Conservation (phyloP, 2,113 vertebrate species). For the Hippolais icterina region DNA sequence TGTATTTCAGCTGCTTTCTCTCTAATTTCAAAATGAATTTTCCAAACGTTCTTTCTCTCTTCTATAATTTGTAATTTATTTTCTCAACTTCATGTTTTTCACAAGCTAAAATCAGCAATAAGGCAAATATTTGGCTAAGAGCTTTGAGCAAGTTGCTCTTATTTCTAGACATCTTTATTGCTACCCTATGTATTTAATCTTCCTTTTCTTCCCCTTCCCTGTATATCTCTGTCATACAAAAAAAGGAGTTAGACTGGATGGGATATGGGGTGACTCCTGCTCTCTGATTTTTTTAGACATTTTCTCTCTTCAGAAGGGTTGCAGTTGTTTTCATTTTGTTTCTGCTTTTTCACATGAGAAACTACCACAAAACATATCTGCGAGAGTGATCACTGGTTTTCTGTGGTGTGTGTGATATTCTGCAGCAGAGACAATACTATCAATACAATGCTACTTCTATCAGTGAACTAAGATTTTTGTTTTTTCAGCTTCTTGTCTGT, state of each 20-base stretch:
- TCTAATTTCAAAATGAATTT: background rate
- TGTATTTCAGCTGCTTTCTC: background rate
- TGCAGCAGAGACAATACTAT: background rate
- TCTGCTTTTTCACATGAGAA: background rate
- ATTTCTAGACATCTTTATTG: background rate
- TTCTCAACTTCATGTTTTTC: background rate
- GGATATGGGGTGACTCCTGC: background rate
- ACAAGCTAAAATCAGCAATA: background rate
- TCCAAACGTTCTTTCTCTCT: background rate
- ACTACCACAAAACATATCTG: background rate
- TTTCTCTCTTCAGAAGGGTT: background rate
- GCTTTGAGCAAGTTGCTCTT: background rate
- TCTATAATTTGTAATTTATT: background rate
- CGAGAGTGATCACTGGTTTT: background rate
- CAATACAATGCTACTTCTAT: background rate
- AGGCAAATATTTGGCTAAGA: background rate
- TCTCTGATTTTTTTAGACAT: background rate
- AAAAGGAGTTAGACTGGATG: background rate
- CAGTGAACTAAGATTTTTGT: background rate
- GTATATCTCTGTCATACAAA: background rate
- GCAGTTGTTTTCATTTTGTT: background rate
- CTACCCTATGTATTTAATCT: background rate
- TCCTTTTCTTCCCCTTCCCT: background rate
- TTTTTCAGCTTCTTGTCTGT: background rate
- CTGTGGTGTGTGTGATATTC: background rate